Conservation (phyloP, 2,888 invertebrate species). For the Callyntrura sp. region DNA sequence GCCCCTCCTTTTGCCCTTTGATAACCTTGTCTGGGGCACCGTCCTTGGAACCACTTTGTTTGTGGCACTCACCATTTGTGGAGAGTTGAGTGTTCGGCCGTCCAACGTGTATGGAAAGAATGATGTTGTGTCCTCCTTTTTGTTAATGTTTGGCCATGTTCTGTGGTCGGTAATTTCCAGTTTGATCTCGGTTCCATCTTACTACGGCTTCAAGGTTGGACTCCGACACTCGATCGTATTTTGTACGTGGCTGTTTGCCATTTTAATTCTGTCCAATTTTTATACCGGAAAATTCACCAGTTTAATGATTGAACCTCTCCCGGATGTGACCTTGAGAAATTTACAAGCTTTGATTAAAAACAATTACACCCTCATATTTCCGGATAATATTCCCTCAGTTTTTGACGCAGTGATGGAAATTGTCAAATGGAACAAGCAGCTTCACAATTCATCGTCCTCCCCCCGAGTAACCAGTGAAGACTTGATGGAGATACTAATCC, state of each 20-base stretch:
- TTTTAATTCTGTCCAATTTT: constrained; percentile 20
- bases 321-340: constrained; percentile 9
- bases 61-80: neutral
- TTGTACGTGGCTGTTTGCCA: constrained; percentile 22
- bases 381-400: neutral
- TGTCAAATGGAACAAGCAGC: neutral
- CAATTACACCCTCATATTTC: constrained; percentile 39
- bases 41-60: neutral
- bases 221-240: neutral
- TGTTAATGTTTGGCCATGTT: neutral
- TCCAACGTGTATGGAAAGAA: too few relatives aligned
- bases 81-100: neutral
- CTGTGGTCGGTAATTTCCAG: constrained; percentile 23
- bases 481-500: constrained; percentile 14
- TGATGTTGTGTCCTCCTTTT: neutral
- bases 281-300: constrained; percentile 52
- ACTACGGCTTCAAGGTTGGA: neutral
- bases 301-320: constrained; percentile 46
- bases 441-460: too few relatives aligned
- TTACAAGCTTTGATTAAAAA: constrained; percentile 33
- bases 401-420: neutral
- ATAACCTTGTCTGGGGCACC: neutral
- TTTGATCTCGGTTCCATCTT: constrained; percentile 3
- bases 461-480: neutral
- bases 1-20: constrained; percentile 32